These are phyloP conservation scores for Drosophila flavopinicola DNA, from an alignment of 2,888 invertebrate genomes.

Conservation along the genomic window DNA sequence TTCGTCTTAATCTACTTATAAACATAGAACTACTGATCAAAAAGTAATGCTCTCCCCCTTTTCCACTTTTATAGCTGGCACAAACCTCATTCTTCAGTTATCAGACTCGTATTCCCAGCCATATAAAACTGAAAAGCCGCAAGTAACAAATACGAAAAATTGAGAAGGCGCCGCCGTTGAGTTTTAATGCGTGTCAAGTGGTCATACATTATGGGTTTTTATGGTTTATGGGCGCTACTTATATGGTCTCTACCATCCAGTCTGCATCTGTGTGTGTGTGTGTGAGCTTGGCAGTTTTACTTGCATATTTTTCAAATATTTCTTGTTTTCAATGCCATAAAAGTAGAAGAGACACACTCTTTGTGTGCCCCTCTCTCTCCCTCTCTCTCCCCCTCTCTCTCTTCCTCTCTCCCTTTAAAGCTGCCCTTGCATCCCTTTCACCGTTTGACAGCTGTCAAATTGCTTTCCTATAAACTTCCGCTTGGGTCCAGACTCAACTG, in stretches of 20 bases:
- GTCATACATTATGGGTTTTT: conserved; percentile 68
- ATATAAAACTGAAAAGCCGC: conserved; percentile 14
- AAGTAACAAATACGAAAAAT: conserved; percentile 21
- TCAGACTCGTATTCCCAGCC: not conserved
- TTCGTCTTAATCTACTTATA: not conserved
- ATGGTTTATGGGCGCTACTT: conserved; percentile 69
- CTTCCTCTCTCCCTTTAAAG: not conserved
- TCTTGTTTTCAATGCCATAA: conserved; percentile 58
- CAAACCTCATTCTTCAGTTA: conserved; percentile 12
- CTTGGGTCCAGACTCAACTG: conserved; percentile 33
- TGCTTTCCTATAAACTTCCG: conserved; percentile 51
- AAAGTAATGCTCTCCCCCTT: not conserved
- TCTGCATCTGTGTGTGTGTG: not conserved
- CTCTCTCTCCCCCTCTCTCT: not conserved
- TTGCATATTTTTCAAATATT: conserved; percentile 30
- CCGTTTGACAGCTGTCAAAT: conserved; percentile 55
- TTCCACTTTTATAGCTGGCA: not conserved
- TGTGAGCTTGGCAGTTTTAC: conserved; percentile 2
- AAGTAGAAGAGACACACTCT: conserved; percentile 19
- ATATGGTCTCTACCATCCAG: conserved; percentile 21
- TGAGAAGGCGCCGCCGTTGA: conserved; percentile 11
- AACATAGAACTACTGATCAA: not conserved
- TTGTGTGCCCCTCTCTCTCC: conserved; percentile 7
- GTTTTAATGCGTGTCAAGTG: conserved; percentile 77
- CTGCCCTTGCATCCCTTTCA: conserved; percentile 1